A percentile compares a stretch with the other conserved stretches of the same genome.
Conservation (phyloP, 2,113 vertebrate genomes). For the Eolophus roseicapilla region DNA sequence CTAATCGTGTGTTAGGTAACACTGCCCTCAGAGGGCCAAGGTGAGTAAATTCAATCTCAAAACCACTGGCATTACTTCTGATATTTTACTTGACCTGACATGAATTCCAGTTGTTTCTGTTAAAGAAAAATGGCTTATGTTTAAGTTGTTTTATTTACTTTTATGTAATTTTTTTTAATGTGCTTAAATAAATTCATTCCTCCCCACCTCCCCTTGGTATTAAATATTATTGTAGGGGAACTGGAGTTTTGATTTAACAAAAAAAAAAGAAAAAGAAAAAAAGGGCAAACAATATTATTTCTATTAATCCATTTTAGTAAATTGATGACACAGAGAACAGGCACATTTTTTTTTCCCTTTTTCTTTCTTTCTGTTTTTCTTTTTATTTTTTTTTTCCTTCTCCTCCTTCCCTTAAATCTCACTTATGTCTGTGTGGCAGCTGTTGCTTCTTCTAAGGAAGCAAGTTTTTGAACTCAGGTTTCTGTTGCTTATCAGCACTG, state of each 20-base stretch:
- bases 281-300: background rate
- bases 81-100: background rate
- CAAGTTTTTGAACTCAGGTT: too few relatives aligned
- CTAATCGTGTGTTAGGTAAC: conserved; percentile 74
- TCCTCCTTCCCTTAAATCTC: too few relatives aligned
- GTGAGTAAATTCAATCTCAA: conserved; percentile 76
- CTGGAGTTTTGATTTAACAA: background rate
- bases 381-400: background rate
- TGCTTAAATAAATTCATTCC: background rate
- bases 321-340: background rate
- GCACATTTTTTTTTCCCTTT: background rate
- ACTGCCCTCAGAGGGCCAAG: conserved; percentile 83
- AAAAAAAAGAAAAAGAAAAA: background rate
- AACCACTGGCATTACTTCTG: conserved; percentile 12
- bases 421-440: too few relatives aligned
- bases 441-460: too few relatives aligned
- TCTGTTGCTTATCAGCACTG: too few relatives aligned
- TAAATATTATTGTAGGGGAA: background rate
- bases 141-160: background rate
- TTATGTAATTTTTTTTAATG: background rate
- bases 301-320: background rate
- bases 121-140: background rate
- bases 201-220: accelerated
- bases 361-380: background rate
- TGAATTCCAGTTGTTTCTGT: background rate